phyloP scores from a whole-genome alignment of 2,113 vertebrate species.

The Toxostoma redivivum region DNA sequence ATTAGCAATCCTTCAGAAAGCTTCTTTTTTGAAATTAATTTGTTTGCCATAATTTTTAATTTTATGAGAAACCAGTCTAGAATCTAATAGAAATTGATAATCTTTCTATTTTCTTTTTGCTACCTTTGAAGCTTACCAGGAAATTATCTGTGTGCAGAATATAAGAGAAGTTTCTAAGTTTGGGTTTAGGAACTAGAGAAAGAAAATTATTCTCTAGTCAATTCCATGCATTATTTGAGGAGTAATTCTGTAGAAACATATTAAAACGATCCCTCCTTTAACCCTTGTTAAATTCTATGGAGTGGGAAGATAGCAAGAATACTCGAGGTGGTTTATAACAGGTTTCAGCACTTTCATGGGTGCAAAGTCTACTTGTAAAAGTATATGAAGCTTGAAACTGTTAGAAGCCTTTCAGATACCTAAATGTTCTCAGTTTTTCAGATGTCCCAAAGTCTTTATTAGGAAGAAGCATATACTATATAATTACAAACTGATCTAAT shows the following conservation, averaged over 20 bases:
- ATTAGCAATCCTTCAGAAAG: conserved; percentile 24
- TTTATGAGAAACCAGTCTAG: background rate
- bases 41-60: background rate
- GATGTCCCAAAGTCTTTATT: background rate
- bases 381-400: background rate
- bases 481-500: background rate
- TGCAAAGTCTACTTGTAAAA: background rate
- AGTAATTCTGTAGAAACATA: background rate
- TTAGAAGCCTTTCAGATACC: background rate
- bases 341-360: background rate
- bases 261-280: background rate
- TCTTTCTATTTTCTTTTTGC: background rate
- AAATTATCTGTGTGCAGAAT: background rate
- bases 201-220: background rate
- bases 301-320: background rate
- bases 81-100: background rate
- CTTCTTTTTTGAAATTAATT: conserved; percentile 34
- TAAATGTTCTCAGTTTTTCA: background rate
- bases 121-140: background rate
- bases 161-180: background rate
- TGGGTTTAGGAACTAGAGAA: background rate
- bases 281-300: background rate
- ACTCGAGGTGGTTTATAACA: background rate
- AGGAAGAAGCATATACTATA: background rate
- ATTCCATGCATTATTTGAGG: background rate